Evolutionary conservation across 2,113 vertebrate species (phyloP).

Genomic region (Pyrgilauda ruficollis): DNA sequence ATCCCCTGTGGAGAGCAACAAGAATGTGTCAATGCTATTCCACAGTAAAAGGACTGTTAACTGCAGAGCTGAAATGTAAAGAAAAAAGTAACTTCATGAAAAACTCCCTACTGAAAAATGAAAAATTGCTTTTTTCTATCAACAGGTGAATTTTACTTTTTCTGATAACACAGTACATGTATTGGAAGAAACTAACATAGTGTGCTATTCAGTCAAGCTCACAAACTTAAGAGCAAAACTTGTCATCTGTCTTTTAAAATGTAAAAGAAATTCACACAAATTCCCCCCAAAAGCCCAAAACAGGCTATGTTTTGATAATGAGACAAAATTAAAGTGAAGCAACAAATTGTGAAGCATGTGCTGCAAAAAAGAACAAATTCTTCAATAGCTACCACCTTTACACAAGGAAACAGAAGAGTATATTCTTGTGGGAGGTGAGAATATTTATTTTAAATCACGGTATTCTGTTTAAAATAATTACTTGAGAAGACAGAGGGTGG

Average conservation of each 20-base stretch:
- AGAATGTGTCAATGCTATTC: conserved; percentile 14
- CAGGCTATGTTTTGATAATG: neutral
- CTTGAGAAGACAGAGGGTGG: neutral
- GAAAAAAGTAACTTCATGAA: conserved; percentile 19
- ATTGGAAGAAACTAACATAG: neutral
- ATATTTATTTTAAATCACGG: conserved; percentile 1
- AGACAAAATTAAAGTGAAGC: neutral
- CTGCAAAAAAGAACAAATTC: conserved; percentile 10
- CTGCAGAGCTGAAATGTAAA: neutral
- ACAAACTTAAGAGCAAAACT: neutral
- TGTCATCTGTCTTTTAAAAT: neutral
- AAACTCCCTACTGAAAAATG: neutral
- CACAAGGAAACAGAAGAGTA: neutral
- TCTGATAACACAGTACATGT: neutral
- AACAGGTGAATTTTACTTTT: neutral
- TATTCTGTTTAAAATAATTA: conserved; percentile 3
- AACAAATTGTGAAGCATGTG: neutral
- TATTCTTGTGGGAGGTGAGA: conserved; percentile 32
- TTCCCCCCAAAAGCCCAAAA: neutral
- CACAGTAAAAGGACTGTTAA: conserved; percentile 19
- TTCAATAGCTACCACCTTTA: conserved; percentile 14
- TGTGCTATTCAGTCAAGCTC: neutral
- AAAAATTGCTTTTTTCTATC: neutral
- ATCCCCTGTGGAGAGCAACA: conserved; percentile 30
- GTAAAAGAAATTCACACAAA: neutral